Base-by-base conservation (phyloP, 1,140 invertebrate species). In the Trissolcus basalis region DNA sequence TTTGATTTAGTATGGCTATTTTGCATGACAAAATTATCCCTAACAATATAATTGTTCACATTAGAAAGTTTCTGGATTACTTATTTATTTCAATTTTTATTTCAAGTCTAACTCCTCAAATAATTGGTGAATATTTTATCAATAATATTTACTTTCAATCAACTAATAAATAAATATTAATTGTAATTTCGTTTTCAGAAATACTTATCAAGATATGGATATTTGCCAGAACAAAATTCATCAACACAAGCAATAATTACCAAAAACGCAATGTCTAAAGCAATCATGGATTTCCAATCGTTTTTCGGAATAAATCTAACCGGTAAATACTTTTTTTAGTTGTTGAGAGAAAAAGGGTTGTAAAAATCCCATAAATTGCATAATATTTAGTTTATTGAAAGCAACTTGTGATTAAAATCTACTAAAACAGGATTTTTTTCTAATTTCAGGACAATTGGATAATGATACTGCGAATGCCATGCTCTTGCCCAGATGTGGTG, bases 291-390 rank as follows among this genome's bases (percentile, higher is more conserved):
- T 65, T 97, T 97, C 83, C 96, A 97, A 86, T 91, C 92, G 45
- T 97, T 98, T 81, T 95, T 96, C 9, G 95, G 95, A 19, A 82
- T 98, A 4, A 94, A 96, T 78, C 89, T 93, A 61, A 97, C 96
- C 88, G 95, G 95, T 95, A 90, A 48, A 11, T 32, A 41, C 44
- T 14, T 9, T 50, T 13, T 55, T 55, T 55, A 16, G 19, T 1
- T 6, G 19, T 6, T 27, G 19, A 27, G 6, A 27, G 6, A 6
- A 27, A 27, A 27, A 27, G 1, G 19, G 19, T 27, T 51, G 76
- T 45, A 64, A 78, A 71, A 14, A 14, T n/a, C 12, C n/a, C n/a
- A n/a, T n/a, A 53, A 59, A 56, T 75, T 75, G 77, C 71, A 71
- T 70, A 56, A n/a, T n/a, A n/a, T n/a, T n/a, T n/a, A n/a, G n/a